phyloP scores from a whole-genome alignment of 37 sponge, comb jelly and placozoan genomes.

The Axinella damicornis region DNA sequence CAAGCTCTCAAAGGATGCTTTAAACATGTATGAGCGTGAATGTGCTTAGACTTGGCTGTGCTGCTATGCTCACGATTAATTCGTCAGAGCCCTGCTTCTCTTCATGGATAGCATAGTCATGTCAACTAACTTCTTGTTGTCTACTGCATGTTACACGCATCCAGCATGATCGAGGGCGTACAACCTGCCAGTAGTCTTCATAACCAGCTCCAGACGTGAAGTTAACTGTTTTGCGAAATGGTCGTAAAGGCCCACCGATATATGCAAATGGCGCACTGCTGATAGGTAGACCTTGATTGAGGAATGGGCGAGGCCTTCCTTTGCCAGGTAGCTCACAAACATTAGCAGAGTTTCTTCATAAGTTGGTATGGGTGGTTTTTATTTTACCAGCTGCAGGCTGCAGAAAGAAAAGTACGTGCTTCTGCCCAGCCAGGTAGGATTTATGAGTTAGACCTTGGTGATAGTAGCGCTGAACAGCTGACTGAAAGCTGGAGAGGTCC shows the following conservation, averaged over 20 bases:
- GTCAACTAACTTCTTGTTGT: too few relatives aligned
- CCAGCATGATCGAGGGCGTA: too few relatives aligned
- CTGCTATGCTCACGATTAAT: too few relatives aligned
- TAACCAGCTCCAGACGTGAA: background rate
- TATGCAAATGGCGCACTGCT: conserved; percentile 2
- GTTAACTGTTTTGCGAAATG: background rate
- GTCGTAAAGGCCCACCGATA: background rate
- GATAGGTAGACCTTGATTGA: conserved; percentile 47
- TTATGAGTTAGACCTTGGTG: conserved; percentile 26
- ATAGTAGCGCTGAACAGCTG: conserved; percentile 27
- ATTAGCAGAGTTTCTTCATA: background rate
- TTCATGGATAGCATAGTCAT: too few relatives aligned
- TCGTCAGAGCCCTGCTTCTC: too few relatives aligned
- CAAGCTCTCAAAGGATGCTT: too few relatives aligned
- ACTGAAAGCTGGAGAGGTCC: background rate
- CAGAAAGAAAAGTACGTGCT: conserved; percentile 1
- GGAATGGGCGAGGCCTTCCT: background rate
- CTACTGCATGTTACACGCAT: too few relatives aligned
- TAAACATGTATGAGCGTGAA: too few relatives aligned
- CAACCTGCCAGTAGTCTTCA: too few relatives aligned
- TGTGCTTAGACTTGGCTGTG: too few relatives aligned
- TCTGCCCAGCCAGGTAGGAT: conserved; percentile 7
- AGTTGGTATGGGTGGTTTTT: background rate
- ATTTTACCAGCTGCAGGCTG: background rate
- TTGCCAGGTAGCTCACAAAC: conserved; percentile 13